Conservation (phyloP, 2,888 invertebrate genomes). For the Tipula confusa region DNA sequence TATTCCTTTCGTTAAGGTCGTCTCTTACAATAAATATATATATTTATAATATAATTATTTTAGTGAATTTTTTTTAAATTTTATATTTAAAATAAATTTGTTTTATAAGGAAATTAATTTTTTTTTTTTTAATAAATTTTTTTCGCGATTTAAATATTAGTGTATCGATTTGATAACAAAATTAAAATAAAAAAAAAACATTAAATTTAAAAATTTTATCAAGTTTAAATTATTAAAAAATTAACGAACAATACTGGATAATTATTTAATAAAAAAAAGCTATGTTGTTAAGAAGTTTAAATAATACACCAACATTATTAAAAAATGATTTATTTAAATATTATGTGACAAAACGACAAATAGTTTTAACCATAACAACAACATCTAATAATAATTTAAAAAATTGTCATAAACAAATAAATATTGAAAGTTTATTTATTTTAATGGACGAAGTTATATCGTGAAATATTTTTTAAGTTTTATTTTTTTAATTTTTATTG, state of each 20-base stretch:
- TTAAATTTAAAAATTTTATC: background rate
- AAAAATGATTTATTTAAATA: constrained; percentile 13
- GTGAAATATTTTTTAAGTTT: constrained; percentile 26
- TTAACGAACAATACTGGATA: background rate
- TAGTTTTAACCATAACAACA: background rate
- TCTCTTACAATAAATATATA: background rate
- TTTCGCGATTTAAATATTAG: background rate
- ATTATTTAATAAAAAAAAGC: background rate
- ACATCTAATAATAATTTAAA: background rate
- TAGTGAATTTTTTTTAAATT: constrained; percentile 14
- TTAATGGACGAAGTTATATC: constrained; percentile 30
- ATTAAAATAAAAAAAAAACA: background rate
- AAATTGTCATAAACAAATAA: background rate
- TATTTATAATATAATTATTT: constrained; percentile 26
- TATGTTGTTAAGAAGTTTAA: constrained; percentile 3
- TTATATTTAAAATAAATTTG: background rate
- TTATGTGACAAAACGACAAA: constrained; percentile 27
- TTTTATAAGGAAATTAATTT: background rate
- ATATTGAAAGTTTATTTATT: constrained; percentile 6
- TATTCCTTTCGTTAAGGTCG: constrained; percentile 14
- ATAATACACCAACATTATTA: background rate
- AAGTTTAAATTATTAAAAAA: background rate
- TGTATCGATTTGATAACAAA: background rate
- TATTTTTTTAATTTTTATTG: background rate
- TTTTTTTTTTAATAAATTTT: background rate